Evolutionary conservation across 2,888 invertebrate species (phyloP).

Genomic region (Callinectes sapidus): DNA sequence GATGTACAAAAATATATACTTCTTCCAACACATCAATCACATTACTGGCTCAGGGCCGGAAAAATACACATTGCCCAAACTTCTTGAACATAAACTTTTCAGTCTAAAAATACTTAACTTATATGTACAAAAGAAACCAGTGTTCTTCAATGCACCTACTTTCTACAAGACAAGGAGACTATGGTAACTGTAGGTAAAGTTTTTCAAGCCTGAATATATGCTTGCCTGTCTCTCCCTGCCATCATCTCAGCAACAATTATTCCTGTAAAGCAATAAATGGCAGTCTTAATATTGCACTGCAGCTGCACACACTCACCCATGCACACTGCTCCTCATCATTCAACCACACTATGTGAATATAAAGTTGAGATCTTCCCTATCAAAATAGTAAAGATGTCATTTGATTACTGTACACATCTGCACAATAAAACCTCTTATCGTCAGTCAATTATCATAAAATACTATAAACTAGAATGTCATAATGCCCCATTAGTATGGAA

Average conservation of each 20-base stretch:
- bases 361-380: constrained; percentile 26
- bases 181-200: neutral
- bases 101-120: neutral
- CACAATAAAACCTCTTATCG: constrained; percentile 3
- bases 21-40: constrained; percentile 61
- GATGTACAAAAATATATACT: constrained; percentile 70
- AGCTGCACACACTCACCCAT: neutral
- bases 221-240: constrained; percentile 20
- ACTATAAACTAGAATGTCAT: constrained; percentile 56
- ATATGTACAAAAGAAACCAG: constrained; percentile 2
- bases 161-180: constrained; percentile 20
- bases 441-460: constrained; percentile 11
- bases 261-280: neutral
- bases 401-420: neutral
- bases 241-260: neutral
- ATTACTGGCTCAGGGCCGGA: constrained; percentile 50
- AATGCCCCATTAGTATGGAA: constrained; percentile 58
- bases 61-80: constrained; percentile 24
- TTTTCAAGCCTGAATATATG: neutral
- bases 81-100: constrained; percentile 19
- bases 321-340: neutral
- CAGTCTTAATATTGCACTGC: constrained; percentile 22
- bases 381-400: constrained; percentile 28
- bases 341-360: neutral
- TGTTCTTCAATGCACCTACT: neutral